Conservation (phyloP, 2,797 vertebrate species). For the Phataginus tetradactyla region DNA sequence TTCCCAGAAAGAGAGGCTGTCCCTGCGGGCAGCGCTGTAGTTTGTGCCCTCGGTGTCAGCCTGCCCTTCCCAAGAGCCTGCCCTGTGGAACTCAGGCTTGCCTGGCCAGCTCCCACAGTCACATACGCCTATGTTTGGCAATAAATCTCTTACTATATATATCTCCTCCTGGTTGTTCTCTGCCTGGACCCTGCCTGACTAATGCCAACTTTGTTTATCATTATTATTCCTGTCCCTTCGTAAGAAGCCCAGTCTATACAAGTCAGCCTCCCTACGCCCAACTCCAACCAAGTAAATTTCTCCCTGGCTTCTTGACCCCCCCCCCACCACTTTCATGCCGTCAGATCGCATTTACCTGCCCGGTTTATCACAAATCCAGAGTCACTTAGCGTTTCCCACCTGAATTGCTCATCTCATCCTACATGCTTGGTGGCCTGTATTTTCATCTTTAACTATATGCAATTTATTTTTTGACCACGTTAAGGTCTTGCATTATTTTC, state of each 20-base stretch:
- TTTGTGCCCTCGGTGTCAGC: fast-evolving
- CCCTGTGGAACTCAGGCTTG: neutral
- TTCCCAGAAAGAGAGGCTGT: neutral
- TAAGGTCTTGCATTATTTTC: neutral
- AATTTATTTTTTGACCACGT: neutral
- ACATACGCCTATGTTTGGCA: neutral
- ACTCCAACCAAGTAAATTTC: neutral
- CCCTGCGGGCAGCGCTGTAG: fast-evolving
- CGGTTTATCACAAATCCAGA: neutral
- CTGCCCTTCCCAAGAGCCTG: too few relatives aligned
- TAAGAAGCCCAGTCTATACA: neutral
- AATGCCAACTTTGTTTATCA: neutral
- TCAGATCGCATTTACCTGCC: fast-evolving
- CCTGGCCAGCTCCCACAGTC: neutral
- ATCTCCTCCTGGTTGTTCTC: neutral
- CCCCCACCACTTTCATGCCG: neutral
- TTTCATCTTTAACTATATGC: neutral
- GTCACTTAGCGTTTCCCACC: fast-evolving
- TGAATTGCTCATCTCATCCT: neutral
- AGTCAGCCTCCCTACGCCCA: neutral
- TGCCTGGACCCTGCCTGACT: neutral
- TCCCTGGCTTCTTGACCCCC: neutral
- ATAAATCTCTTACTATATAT: neutral
- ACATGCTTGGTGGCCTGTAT: neutral
- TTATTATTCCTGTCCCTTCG: neutral